Conservation (phyloP, 2,113 vertebrate species). For the Mionectes macconnelli region DNA sequence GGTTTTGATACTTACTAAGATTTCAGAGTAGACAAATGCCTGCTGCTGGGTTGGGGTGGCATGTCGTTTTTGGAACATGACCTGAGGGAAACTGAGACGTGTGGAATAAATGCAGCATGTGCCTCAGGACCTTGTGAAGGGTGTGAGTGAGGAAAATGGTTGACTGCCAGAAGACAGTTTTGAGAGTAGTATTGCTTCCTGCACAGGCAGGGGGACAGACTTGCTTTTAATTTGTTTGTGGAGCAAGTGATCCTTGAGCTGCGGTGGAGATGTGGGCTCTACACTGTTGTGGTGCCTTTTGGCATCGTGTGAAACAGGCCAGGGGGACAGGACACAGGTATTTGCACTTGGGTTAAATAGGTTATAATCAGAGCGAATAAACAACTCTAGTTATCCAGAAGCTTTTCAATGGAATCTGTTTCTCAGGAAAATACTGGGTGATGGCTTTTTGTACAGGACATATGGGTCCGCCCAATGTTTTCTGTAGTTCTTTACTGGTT, state of each 20-base stretch:
- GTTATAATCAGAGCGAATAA: background rate
- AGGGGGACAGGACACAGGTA: background rate
- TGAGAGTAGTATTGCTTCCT: background rate
- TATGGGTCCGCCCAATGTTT: background rate
- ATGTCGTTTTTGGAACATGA: background rate
- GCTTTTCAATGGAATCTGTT: background rate
- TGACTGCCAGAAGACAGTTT: background rate
- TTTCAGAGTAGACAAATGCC: background rate
- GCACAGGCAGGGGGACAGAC: background rate
- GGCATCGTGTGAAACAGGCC: background rate
- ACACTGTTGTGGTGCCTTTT: background rate
- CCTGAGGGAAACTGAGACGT: background rate
- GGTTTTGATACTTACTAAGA: background rate
- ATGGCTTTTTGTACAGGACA: background rate
- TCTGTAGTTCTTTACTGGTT: background rate
- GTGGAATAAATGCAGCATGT: background rate
- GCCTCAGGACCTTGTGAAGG: background rate
- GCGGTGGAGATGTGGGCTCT: background rate
- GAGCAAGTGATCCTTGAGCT: background rate
- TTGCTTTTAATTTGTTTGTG: background rate
- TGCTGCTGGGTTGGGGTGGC: background rate
- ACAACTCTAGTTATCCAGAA: background rate
- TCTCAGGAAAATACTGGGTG: background rate
- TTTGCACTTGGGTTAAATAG: background rate
- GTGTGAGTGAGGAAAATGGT: background rate